Percentiles rank a stretch among this genome's conserved stretches.
Evolutionary conservation across 2,113 vertebrate species (phyloP).

Genomic region (Myotis davidii): DNA sequence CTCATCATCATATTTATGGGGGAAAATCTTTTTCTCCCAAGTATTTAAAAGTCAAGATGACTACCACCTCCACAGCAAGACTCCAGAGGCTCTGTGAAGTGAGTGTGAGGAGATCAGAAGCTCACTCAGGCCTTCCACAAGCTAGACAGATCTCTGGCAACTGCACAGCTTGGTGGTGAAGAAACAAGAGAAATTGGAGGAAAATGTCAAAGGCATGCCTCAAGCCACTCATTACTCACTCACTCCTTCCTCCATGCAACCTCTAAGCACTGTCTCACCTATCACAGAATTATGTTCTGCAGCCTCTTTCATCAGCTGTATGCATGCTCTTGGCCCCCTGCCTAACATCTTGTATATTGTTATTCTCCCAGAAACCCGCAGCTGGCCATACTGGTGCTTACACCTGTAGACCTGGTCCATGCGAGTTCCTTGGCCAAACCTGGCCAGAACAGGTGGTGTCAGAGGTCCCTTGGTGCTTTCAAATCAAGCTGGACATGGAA

Average conservation of each 20-base stretch:
- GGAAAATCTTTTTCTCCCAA: not conserved
- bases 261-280: not conserved
- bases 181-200: not conserved
- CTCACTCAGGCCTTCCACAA: not conserved
- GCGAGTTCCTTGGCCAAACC: not conserved
- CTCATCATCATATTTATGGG: not conserved
- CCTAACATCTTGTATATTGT: not conserved
- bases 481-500: not conserved
- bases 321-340: not conserved
- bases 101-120: not conserved
- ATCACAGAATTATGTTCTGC: not conserved
- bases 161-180: not conserved
- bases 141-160: not conserved
- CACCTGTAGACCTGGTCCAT: not conserved
- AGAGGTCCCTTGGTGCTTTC: not conserved
- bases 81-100: not conserved
- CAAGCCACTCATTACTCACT: not conserved
- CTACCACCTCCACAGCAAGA: not conserved
- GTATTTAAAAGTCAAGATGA: slow-evolving; percentile 25
- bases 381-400: not conserved
- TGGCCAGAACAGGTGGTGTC: not conserved
- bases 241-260: not conserved
- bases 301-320: not conserved
- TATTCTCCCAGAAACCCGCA: not conserved
- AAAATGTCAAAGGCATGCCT: not conserved